These are phyloP conservation scores for Caprella mutica DNA, from an alignment of 2,888 invertebrate species.

Conservation along the genomic window DNA sequence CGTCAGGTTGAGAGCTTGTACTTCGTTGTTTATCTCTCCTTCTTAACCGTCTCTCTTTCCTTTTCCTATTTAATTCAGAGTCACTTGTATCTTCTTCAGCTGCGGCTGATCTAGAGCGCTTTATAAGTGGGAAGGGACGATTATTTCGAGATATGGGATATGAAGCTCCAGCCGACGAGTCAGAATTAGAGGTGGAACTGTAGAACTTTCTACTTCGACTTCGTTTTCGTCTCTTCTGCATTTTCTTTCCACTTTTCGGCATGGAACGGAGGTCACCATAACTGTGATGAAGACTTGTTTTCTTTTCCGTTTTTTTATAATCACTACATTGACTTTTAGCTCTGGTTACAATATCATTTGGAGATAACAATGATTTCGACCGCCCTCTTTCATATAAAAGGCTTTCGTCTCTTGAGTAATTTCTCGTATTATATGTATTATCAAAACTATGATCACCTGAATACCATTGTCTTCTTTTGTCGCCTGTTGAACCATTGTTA, in stretches of 20 bases:
- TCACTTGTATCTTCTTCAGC: conserved; percentile 6
- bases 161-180: not conserved
- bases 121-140: not conserved
- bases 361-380: not conserved
- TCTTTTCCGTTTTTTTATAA: no score
- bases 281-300: not conserved
- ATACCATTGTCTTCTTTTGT: not conserved
- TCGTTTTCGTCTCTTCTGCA: not conserved
- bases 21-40: conserved; percentile 4
- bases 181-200: conserved; percentile 8
- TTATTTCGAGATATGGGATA: conserved; percentile 1
- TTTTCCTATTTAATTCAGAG: conserved; percentile 1
- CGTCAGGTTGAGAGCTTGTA: conserved; percentile 3
- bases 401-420: no score
- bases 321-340: no score
- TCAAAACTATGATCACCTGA: not conserved
- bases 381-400: no score
- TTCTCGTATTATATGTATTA: no score
- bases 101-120: not conserved
- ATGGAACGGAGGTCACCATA: not conserved
- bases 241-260: not conserved
- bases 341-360: not conserved
- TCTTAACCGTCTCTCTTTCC: not conserved
- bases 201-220: conserved; percentile 4
- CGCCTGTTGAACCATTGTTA: no score